Evolutionary conservation across 2,888 invertebrate species (phyloP).

Genomic region (Diaperis boleti): DNA sequence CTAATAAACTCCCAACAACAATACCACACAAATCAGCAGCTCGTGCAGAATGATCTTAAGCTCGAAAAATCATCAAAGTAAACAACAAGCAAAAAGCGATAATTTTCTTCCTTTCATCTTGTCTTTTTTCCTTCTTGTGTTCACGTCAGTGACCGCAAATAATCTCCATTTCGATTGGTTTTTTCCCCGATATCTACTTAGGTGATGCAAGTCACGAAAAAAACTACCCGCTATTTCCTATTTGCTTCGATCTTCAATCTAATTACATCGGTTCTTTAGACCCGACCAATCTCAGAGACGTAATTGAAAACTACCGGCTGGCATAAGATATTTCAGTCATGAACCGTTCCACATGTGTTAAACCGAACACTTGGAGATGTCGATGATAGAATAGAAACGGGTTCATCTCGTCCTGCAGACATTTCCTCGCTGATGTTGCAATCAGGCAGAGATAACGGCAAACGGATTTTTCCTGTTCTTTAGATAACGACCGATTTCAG

Average conservation of each 20-base stretch:
- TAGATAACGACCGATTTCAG: conserved; percentile 6
- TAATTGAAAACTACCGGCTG: conserved; percentile 38
- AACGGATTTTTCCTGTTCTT: not conserved
- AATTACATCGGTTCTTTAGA: conserved; percentile 13
- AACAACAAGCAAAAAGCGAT: not conserved
- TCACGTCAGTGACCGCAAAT: conserved; percentile 14
- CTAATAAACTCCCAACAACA: too few relatives aligned
- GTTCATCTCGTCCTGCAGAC: conserved; percentile 32
- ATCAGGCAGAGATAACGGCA: conserved; percentile 29
- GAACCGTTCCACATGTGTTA: conserved; percentile 34
- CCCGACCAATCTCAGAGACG: conserved; percentile 1
- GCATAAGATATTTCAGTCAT: conserved; percentile 33
- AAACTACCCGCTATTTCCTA: conserved; percentile 21
- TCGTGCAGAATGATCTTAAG: not conserved
- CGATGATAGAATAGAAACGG: conserved; percentile 31
- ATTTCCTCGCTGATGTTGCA: conserved; percentile 33
- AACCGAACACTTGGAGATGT: conserved; percentile 21
- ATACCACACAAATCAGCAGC: not conserved
- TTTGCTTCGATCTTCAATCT: conserved; percentile 18
- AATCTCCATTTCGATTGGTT: conserved; percentile 24
- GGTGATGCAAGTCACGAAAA: conserved; percentile 26
- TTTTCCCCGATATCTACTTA: conserved; percentile 10
- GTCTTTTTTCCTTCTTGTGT: conserved; percentile 4
- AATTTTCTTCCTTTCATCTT: conserved; percentile 9
- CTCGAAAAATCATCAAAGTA: not conserved